A percentile compares a stretch with the other conserved stretches of the same genome.
phyloP scores from a whole-genome alignment of 2,888 invertebrate species.

The Eupithecia insigniata region DNA sequence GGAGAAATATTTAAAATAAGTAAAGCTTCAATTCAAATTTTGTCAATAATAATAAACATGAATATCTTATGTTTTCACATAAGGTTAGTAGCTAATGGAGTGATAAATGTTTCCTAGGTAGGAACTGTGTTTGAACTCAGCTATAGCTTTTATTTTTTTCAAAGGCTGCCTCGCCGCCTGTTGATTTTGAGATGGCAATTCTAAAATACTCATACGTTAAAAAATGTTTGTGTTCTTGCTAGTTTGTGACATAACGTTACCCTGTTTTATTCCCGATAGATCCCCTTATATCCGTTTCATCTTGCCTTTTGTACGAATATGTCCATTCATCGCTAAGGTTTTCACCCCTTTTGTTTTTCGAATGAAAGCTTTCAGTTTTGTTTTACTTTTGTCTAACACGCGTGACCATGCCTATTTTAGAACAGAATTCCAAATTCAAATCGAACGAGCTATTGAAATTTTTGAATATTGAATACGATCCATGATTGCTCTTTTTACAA shows the following conservation, averaged over 20 bases:
- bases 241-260: background rate
- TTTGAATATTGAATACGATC: constrained; percentile 29
- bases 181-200: background rate
- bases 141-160: background rate
- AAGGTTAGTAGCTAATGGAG: no score
- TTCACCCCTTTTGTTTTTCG: constrained; percentile 63
- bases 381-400: constrained; percentile 53
- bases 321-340: constrained; percentile 56
- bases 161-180: background rate
- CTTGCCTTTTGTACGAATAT: constrained; percentile 56
- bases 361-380: constrained; percentile 52
- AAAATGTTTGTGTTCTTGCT: background rate
- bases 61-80: no score
- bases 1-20: no score
- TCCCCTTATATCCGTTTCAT: constrained; percentile 53
- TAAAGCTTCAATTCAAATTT: no score
- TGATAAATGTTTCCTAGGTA: no score
- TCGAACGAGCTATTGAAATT: constrained; percentile 37
- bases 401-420: constrained; percentile 51
- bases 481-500: constrained; percentile 14
- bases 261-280: background rate
- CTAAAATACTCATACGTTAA: no score
- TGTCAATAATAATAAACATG: no score
- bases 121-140: no score
- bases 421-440: constrained; percentile 59